A percentile compares a stretch with the other conserved stretches of the same genome.
Evolutionary conservation across 2,113 vertebrate species (phyloP).

Genomic region (Oceanodroma tethys): DNA sequence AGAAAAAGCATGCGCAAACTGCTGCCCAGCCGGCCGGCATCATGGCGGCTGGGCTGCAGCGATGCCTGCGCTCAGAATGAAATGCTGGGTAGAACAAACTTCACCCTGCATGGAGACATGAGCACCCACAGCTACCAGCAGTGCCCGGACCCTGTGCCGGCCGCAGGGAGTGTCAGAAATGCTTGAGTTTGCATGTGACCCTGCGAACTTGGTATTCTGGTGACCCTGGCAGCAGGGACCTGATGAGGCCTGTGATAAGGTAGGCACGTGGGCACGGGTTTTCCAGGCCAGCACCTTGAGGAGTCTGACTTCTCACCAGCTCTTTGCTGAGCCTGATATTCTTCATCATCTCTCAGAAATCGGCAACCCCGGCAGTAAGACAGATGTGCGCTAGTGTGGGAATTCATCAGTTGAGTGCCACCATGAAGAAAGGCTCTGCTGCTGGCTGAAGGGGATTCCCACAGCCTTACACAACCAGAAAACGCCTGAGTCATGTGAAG

Average conservation of each 20-base stretch:
- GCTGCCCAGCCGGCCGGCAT: not conserved
- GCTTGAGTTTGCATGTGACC: not conserved
- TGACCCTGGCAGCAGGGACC: rapidly evolving
- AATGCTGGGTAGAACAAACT: not conserved
- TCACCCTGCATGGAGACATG: not conserved
- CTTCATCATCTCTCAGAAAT: not conserved
- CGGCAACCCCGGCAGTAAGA: not conserved
- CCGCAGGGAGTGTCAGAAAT: not conserved
- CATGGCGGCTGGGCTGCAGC: rapidly evolving
- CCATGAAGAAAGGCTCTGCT: not conserved
- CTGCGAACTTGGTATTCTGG: not conserved
- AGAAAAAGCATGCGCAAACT: rapidly evolving
- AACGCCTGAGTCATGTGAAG: not conserved
- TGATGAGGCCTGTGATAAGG: not conserved
- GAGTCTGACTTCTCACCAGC: not conserved
- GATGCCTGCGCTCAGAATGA: not conserved
- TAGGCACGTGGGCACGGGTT: not conserved
- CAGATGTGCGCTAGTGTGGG: rapidly evolving
- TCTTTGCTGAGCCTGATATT: not conserved
- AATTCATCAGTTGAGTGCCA: not conserved
- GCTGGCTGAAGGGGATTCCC: not conserved
- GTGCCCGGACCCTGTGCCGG: not conserved
- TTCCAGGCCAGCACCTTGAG: not conserved
- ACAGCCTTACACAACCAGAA: not conserved
- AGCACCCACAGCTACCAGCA: not conserved